Evolutionary conservation across 2,888 invertebrate species (phyloP).

Genomic region (Aethes cnicana): DNA sequence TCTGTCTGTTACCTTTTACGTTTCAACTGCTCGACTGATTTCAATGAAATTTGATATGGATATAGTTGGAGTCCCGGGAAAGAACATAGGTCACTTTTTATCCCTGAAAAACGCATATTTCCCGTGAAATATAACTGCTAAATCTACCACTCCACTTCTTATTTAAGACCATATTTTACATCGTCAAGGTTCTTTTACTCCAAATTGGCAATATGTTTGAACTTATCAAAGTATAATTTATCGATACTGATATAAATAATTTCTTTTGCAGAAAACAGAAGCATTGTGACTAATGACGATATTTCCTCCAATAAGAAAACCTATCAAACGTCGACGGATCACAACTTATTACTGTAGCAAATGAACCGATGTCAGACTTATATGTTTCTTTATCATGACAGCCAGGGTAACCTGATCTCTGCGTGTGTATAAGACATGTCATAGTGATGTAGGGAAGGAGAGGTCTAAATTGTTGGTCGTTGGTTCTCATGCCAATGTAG

Average conservation of each 20-base stretch:
- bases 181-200: background rate
- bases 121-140: no score
- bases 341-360: slow-evolving; percentile 64
- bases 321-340: slow-evolving; percentile 57
- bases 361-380: slow-evolving; percentile 63
- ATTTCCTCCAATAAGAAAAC: slow-evolving; percentile 58
- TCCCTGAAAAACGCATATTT: no score
- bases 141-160: no score
- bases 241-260: slow-evolving; percentile 13
- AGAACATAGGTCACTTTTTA: no score
- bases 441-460: slow-evolving; percentile 28
- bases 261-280: slow-evolving; percentile 23
- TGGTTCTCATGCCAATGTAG: slow-evolving; percentile 38
- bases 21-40: no score
- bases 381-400: slow-evolving; percentile 46
- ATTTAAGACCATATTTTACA: no score
- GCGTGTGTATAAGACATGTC: slow-evolving; percentile 29
- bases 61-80: no score
- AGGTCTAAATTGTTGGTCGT: slow-evolving; percentile 47
- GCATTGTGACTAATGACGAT: slow-evolving; percentile 33
- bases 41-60: no score
- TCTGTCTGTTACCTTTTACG: no score
- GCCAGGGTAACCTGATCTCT: slow-evolving; percentile 47
- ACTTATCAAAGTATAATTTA: slow-evolving; percentile 35
- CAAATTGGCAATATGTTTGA: background rate